Percentiles rank a stretch among this genome's conserved stretches.
These are phyloP conservation scores for Spheniscus humboldti DNA, from an alignment of 2,797 vertebrate genomes.

Conservation along the genomic window DNA sequence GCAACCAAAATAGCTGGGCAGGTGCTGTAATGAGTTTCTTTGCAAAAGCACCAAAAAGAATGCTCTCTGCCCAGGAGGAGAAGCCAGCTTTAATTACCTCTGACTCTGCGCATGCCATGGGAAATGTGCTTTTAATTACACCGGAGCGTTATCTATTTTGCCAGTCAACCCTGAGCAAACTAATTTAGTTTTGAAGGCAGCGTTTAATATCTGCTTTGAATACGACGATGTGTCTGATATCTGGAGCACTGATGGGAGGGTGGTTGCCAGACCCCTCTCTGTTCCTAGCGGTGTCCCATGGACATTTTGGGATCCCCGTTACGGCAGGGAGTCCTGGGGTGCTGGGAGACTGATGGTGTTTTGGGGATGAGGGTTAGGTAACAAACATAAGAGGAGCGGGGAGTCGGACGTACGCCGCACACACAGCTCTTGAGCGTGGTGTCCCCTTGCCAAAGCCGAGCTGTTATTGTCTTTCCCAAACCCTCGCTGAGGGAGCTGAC, in stretches of 20 bases:
- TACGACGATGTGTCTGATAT: fast-evolving
- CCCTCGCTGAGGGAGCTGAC: neutral
- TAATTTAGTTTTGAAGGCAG: neutral
- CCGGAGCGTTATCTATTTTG: neutral
- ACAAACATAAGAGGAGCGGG: fast-evolving
- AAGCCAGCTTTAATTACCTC: neutral
- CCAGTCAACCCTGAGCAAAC: neutral
- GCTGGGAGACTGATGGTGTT: neutral
- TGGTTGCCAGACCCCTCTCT: neutral
- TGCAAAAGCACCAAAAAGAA: neutral
- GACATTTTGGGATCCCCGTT: neutral
- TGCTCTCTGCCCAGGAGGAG: neutral
- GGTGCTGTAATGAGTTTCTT: neutral
- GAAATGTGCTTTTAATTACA: constrained; percentile 3
- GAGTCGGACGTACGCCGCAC: fast-evolving
- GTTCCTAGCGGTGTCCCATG: fast-evolving
- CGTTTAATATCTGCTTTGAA: neutral
- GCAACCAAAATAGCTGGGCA: neutral
- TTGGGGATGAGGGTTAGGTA: neutral
- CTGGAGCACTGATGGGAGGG: fast-evolving
- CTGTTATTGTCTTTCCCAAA: neutral
- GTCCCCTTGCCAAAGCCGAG: neutral
- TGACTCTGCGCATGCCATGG: neutral
- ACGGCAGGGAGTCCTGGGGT: neutral
- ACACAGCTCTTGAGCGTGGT: fast-evolving